Conservation (phyloP, 1,140 invertebrate species). For the Aporrectodea caliginosa region DNA sequence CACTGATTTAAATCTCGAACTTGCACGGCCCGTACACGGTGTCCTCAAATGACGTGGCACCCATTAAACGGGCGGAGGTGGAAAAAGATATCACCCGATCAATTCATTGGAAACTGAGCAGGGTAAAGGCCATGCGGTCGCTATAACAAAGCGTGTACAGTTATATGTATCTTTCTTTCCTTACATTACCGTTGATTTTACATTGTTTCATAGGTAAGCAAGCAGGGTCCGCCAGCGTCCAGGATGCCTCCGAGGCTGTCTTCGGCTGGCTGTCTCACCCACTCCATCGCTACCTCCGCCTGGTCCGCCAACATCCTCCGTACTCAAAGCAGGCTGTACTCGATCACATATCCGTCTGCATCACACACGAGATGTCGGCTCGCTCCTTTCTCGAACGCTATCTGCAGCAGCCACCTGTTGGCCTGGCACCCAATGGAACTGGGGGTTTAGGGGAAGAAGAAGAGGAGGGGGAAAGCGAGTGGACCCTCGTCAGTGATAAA, state of each 20-base stretch:
- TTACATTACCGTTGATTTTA: no score
- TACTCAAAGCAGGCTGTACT: background rate
- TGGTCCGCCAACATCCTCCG: background rate
- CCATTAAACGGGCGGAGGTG: no score
- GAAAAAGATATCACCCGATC: no score
- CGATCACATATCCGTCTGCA: background rate
- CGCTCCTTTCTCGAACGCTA: background rate
- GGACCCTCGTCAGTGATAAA: background rate
- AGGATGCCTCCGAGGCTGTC: background rate
- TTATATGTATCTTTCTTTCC: no score
- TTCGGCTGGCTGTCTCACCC: background rate
- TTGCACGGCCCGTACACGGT: no score
- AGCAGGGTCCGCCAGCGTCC: background rate
- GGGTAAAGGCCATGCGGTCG: no score
- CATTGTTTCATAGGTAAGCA: no score
- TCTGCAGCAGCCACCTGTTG: background rate
- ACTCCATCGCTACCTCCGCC: background rate
- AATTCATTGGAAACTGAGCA: no score
- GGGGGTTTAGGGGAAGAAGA: background rate
- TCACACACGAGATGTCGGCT: background rate
- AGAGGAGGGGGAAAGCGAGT: background rate
- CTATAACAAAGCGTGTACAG: no score
- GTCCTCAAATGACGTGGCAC: no score
- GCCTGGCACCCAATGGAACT: background rate
- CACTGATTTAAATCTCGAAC: no score